Evolutionary conservation across 1,140 invertebrate species (phyloP).

Genomic region (Ceratitis capitata): DNA sequence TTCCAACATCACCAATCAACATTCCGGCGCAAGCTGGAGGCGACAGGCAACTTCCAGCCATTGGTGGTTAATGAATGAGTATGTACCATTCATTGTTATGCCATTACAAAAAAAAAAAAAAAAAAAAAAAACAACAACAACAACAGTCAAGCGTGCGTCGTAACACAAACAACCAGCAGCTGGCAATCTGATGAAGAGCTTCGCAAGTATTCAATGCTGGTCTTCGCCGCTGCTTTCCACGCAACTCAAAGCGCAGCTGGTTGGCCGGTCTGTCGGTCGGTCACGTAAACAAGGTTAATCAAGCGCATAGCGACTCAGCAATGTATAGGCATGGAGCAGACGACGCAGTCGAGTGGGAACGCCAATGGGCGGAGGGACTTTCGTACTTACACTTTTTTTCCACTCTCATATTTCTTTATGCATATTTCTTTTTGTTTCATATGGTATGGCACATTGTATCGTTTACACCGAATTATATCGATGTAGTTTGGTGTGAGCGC

Average conservation of each 20-base stretch:
- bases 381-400: no score
- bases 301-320: not conserved
- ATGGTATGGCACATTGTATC: not conserved
- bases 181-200: not conserved
- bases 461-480: not conserved
- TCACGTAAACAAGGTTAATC: slow-evolving; percentile 28
- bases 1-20: not conserved
- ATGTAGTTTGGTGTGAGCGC: not conserved
- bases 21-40: not conserved
- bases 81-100: not conserved
- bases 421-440: not conserved
- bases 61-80: not conserved
- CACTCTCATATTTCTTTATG: no score
- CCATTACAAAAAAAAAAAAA: no score
- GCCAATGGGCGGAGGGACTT: not conserved
- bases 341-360: no score
- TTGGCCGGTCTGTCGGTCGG: not conserved
- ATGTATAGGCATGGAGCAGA: not conserved
- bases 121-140: no score
- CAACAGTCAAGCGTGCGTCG: not conserved
- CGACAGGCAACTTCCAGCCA: not conserved
- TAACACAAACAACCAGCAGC: not conserved
- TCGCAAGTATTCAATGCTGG: no score
- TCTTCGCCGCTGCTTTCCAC: no score
- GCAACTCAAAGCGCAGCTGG: not conserved